phyloP scores from a whole-genome alignment of 2,113 vertebrate genomes.

The Lethenteron reissneri region DNA sequence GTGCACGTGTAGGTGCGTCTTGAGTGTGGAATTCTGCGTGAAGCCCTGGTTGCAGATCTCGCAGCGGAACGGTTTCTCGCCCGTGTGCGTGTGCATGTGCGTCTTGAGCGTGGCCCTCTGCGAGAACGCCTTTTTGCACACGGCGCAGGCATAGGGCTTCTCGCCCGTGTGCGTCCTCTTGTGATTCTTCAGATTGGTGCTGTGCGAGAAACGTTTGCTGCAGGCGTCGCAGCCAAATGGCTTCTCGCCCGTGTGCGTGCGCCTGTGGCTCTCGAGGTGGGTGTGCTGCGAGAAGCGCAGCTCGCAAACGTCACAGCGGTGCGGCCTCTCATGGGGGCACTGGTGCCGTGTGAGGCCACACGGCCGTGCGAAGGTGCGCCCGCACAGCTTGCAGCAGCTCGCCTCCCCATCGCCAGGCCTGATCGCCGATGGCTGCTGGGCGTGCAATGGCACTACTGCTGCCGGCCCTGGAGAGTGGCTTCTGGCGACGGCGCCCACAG shows the following conservation, averaged over 20 bases:
- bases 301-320: neutral
- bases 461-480: too few relatives aligned
- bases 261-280: neutral
- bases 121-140: slow-evolving; percentile 5
- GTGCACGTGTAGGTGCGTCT: neutral
- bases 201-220: neutral
- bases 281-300: neutral
- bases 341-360: too few relatives aligned
- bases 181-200: neutral
- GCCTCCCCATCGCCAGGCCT: too few relatives aligned
- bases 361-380: too few relatives aligned
- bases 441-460: too few relatives aligned
- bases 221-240: slow-evolving; percentile 2
- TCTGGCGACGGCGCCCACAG: too few relatives aligned
- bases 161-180: slow-evolving; percentile 2
- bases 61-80: slow-evolving; percentile 2
- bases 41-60: neutral
- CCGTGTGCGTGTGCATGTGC: slow-evolving; percentile 2
- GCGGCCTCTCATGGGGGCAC: neutral
- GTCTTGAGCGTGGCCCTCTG: neutral
- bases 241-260: slow-evolving; percentile 2
- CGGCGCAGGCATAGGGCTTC: slow-evolving; percentile 1
- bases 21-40: neutral
- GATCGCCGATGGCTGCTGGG: too few relatives aligned
- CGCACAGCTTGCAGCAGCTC: too few relatives aligned